Conservation (phyloP, 2,888 invertebrate species). For the Cylindroiulus punctatus region DNA sequence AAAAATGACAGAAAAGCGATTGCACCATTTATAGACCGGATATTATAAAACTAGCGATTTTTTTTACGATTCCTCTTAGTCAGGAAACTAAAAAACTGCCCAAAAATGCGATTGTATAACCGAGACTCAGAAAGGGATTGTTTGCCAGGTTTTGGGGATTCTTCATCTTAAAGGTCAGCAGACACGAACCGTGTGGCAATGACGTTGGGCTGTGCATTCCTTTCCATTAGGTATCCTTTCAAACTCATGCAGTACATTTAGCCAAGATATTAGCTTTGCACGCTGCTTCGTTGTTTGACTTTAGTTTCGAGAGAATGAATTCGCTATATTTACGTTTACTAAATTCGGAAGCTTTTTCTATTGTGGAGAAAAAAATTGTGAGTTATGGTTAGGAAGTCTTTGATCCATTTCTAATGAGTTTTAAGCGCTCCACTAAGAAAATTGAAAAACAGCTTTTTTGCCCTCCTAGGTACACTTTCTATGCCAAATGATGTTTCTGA, state of each 20-base stretch:
- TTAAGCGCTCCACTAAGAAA: neutral
- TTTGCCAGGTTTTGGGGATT: neutral
- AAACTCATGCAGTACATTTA: neutral
- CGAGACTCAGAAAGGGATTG: neutral
- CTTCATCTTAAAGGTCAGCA: neutral
- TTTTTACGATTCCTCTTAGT: neutral
- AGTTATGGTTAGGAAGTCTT: slow-evolving; percentile 7
- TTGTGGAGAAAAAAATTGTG: neutral
- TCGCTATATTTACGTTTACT: neutral
- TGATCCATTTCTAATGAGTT: neutral
- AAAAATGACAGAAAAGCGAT: slow-evolving; percentile 6
- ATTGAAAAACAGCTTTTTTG: neutral
- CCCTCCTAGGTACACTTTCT: neutral
- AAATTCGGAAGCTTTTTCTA: neutral
- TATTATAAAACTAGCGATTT: slow-evolving; percentile 22
- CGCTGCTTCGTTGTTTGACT: neutral
- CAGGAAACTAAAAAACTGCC: slow-evolving; percentile 8
- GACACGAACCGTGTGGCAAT: neutral
- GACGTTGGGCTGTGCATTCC: neutral
- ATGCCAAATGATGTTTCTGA: neutral
- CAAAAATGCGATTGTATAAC: neutral
- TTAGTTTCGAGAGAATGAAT: slow-evolving; percentile 9
- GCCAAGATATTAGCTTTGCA: neutral
- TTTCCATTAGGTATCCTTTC: neutral
- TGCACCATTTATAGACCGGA: slow-evolving; percentile 34